phyloP scores from a whole-genome alignment of 2,797 vertebrate genomes.

The Crenuchus spilurus region DNA sequence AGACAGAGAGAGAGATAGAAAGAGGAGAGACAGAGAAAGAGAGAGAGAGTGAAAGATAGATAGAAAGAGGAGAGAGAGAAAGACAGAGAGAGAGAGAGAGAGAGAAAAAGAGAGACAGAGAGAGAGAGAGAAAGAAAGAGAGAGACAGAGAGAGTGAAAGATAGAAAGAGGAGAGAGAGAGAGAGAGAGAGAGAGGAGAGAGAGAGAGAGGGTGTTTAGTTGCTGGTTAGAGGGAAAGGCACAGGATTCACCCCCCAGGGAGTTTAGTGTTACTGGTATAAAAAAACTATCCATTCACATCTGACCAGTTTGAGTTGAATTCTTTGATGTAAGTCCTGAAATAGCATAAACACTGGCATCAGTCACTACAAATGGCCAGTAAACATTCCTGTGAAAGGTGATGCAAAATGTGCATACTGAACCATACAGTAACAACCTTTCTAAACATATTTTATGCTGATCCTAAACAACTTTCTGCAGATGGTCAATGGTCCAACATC shows the following conservation, averaged over 20 bases:
- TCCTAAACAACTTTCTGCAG: conserved; percentile 1
- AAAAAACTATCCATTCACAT: conserved; percentile 35
- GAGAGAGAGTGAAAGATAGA: conserved; percentile 26
- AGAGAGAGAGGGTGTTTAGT: background rate
- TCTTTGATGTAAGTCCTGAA: background rate
- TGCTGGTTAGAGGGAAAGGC: too few species aligned
- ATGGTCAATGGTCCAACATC: conserved; percentile 26
- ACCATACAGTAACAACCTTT: background rate
- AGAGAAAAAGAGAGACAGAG: background rate
- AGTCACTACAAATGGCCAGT: background rate
- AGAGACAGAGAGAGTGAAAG: conserved; percentile 56
- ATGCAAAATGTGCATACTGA: background rate
- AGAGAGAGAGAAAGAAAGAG: background rate
- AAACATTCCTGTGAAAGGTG: too few species aligned
- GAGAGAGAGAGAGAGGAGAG: background rate
- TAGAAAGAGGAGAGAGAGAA: conserved; percentile 11
- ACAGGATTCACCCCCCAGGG: too few species aligned
- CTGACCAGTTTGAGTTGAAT: background rate
- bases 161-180: background rate
- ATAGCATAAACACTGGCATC: background rate
- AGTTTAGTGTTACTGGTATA: conserved; percentile 46
- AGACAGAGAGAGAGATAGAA: conserved; percentile 51
- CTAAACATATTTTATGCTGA: background rate
- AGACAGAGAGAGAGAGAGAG: conserved; percentile 4
- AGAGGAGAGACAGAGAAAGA: conserved; percentile 38